Conservation (phyloP, 2,113 vertebrate genomes). For the Apodemus speciosus region DNA sequence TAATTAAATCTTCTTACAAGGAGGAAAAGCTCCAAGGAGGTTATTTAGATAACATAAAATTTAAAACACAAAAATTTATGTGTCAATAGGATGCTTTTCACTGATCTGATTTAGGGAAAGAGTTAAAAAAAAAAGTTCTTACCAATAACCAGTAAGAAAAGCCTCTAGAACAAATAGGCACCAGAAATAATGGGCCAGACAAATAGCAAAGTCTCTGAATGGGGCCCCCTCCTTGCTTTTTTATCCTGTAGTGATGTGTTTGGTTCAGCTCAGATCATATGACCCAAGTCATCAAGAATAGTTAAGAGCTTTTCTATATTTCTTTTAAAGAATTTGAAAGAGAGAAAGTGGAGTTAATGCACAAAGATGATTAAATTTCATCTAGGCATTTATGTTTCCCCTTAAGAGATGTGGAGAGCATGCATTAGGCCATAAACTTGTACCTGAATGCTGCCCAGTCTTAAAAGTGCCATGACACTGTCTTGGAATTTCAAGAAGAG, state of each 20-base stretch:
- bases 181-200: not conserved
- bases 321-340: constrained; percentile 15
- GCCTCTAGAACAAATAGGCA: not conserved
- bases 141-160: not conserved
- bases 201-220: constrained; percentile 28
- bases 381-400: not conserved
- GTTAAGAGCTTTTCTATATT: constrained; percentile 33
- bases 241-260: not conserved
- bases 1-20: constrained; percentile 54
- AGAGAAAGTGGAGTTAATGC: constrained; percentile 37
- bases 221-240: constrained; percentile 16
- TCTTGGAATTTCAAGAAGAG: constrained; percentile 24
- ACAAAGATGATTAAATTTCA: constrained; percentile 45
- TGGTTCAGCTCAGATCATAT: constrained; percentile 48
- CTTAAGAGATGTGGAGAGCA: constrained; percentile 31
- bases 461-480: constrained; percentile 31
- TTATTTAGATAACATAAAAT: constrained; percentile 55
- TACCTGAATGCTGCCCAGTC: not conserved
- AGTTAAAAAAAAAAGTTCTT: not conserved
- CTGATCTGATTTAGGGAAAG: constrained; percentile 22
- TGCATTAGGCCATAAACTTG: constrained; percentile 9
- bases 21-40: constrained; percentile 10
- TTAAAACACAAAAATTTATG: constrained; percentile 45
- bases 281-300: not conserved
- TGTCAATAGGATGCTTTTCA: constrained; percentile 45